Percentiles rank a stretch among this genome's conserved stretches.
Conservation (phyloP, 2,888 invertebrate genomes). For the Slavum lentiscoides region DNA sequence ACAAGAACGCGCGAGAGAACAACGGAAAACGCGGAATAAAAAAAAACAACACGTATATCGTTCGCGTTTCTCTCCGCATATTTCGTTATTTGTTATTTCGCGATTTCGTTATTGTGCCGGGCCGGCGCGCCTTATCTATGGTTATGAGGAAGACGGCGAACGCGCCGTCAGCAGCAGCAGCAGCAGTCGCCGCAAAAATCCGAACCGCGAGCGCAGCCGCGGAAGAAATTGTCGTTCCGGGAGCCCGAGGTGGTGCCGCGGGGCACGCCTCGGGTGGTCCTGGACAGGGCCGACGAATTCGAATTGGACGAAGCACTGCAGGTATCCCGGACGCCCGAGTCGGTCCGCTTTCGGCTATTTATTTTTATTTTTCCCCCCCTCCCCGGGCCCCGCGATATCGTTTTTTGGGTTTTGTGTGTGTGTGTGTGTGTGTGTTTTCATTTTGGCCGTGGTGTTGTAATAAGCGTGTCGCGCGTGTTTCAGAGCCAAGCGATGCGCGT, state of each 20-base stretch:
- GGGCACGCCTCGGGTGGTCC: slow-evolving; percentile 19
- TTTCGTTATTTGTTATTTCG: neutral
- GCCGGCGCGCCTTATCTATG: neutral
- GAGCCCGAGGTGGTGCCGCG: slow-evolving; percentile 70
- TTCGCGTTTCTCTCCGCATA: no score
- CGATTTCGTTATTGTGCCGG: neutral
- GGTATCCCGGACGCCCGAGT: neutral
- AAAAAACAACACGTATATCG: neutral
- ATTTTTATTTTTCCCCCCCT: no score
- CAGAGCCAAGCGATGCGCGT: slow-evolving; percentile 99
- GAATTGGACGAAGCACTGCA: slow-evolving; percentile 64
- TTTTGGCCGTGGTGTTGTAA: slow-evolving; percentile 18
- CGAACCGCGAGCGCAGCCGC: slow-evolving; percentile 64
- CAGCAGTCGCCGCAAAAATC: slow-evolving; percentile 27
- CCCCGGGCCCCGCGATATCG: neutral
- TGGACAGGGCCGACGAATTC: slow-evolving; percentile 55
- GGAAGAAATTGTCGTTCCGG: slow-evolving; percentile 85
- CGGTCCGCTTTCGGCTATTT: neutral
- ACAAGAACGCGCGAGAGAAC: neutral
- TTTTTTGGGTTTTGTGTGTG: neutral
- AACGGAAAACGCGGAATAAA: no score
- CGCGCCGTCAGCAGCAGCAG: slow-evolving; percentile 56
- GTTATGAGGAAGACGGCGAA: slow-evolving; percentile 59
- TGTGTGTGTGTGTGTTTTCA: neutral
- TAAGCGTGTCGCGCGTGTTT: slow-evolving; percentile 56